phyloP scores from a whole-genome alignment of 2,888 invertebrate genomes.

The Oscheius onirici region DNA sequence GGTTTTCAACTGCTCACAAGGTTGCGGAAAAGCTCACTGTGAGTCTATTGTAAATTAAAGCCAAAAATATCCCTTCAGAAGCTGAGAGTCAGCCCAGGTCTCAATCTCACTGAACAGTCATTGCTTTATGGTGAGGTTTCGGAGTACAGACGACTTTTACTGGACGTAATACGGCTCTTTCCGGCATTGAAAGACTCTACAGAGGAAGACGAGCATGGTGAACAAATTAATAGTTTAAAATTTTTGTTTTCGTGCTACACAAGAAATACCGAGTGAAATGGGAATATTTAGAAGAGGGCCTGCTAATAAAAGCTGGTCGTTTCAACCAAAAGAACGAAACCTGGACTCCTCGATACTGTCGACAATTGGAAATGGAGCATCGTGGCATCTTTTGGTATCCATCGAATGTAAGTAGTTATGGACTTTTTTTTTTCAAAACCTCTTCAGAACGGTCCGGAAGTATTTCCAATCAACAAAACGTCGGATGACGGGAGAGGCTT shows the following conservation, averaged over 20 bases:
- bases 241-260: no score
- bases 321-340: not conserved
- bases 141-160: slow-evolving; percentile 18
- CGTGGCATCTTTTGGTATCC: slow-evolving; percentile 30
- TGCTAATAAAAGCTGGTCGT: not conserved
- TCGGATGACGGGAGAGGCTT: not conserved
- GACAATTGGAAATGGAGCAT: slow-evolving; percentile 1
- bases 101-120: slow-evolving; percentile 30
- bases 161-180: slow-evolving; percentile 23
- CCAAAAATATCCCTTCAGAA: no score
- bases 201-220: not conserved
- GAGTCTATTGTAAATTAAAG: no score
- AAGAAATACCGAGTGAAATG: not conserved
- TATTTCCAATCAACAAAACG: slow-evolving; percentile 15
- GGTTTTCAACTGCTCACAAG: slow-evolving; percentile 10
- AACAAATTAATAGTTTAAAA: no score
- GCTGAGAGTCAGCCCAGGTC: slow-evolving; percentile 39
- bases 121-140: slow-evolving; percentile 40
- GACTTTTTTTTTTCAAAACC: not conserved
- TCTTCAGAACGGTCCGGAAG: slow-evolving; percentile 5
- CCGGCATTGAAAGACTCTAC: slow-evolving; percentile 1
- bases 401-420: slow-evolving; percentile 2
- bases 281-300: not conserved
- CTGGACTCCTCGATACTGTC: slow-evolving; percentile 28
- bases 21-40: slow-evolving; percentile 22